Conservation (phyloP, 2,888 invertebrate genomes). For the Colostygia pectinataria region DNA sequence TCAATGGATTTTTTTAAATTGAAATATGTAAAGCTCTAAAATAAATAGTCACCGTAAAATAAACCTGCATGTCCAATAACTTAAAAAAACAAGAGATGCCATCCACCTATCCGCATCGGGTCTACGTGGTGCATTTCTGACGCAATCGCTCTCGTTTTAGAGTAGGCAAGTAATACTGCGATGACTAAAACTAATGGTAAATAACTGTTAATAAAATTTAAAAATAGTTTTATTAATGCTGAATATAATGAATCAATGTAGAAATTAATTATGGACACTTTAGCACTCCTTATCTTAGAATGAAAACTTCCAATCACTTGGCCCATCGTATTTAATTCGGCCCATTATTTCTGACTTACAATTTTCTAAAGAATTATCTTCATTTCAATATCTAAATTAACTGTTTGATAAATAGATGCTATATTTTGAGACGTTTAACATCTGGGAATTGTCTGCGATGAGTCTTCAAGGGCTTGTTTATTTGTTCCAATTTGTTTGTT, state of each 20-base stretch:
- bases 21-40: no score
- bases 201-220: no score
- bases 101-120: no score
- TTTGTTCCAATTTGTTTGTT: conserved; percentile 12
- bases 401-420: conserved; percentile 13
- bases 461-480: conserved; percentile 5
- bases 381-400: conserved; percentile 10
- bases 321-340: background rate
- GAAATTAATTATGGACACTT: conserved; percentile 1
- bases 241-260: background rate
- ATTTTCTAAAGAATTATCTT: background rate
- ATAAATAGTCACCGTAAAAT: no score
- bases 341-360: background rate
- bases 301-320: conserved; percentile 9
- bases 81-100: no score
- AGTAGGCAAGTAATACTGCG: no score
- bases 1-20: no score
- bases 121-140: no score
- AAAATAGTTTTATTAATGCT: background rate
- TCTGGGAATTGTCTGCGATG: conserved; percentile 9
- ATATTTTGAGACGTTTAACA: conserved; percentile 14
- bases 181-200: no score
- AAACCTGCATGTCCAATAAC: no score
- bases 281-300: conserved; percentile 7
- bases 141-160: no score